Base-by-base conservation (phyloP, 2,113 vertebrate species). In the Tupaia chinensis region DNA sequence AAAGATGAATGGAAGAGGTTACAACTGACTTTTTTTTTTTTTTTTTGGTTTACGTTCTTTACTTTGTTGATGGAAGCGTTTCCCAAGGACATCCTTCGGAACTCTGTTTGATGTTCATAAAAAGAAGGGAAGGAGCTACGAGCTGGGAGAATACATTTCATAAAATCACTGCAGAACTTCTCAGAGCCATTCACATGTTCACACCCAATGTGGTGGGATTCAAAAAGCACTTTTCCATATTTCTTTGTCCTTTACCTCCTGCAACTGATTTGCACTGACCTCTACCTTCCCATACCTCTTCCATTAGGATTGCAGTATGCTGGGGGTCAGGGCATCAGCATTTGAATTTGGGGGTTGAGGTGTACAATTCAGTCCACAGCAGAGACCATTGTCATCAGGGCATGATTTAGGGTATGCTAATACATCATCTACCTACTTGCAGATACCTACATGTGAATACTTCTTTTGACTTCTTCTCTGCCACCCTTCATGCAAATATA, bases 41-140 rank as follows among this genome's bases (percentile, higher is more conserved):
- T 44, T 44, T 44, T 44, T 68, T 70, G 73, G 70, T 89, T 69
- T 44, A 72, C 7, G 77, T 6, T 86, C 77, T 69, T 84, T 29
- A 84, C 9, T 56, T 69, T 86, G 44, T 65, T 56, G 84, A 54
- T 5, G 87, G 15, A 11, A 88, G 7, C 69, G 16, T 78, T 85
- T 93, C 65, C 74, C 32, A 81, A 74, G 56, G 66, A 27, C 54
- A 13, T 93, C 69, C 76, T 94, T 81, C 93, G 82, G 23, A 91
- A 87, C n/a, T 60, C 63, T 32, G 11, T 65, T 65, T 68, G n/a
- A n/a, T 60, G 14, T 76, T 94, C 23, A 61, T n/a, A 76, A 44
- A 27, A 80, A 92, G 91, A 92, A 92, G 16, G 15, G 9, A 27
- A 19, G 34, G 22, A 29, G 19, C 25, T 83, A 74, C 23, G 53